Evolutionary conservation across 2,797 vertebrate species (phyloP).

Genomic region (Sebastiscus tertius): DNA sequence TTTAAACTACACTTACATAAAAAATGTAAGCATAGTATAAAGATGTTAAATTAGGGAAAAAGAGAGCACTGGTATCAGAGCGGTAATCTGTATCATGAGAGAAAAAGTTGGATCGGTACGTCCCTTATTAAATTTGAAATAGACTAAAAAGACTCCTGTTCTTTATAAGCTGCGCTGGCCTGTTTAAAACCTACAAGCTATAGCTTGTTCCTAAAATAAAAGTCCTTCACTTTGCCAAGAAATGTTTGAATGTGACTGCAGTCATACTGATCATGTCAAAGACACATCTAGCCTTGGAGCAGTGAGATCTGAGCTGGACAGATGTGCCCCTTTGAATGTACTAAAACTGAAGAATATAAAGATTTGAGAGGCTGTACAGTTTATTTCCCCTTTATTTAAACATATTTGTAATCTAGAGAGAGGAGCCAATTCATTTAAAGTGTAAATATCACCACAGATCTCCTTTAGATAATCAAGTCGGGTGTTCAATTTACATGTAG

Average conservation of each 20-base stretch:
- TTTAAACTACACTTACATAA: not conserved
- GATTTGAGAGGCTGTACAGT: not conserved
- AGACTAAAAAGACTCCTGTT: not conserved
- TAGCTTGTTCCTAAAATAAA: constrained; percentile 31
- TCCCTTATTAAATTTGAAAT: not conserved
- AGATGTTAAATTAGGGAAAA: not conserved
- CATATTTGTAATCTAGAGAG: not conserved
- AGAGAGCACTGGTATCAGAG: not conserved
- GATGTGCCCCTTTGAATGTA: not conserved
- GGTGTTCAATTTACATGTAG: not conserved
- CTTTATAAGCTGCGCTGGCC: not conserved
- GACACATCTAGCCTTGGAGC: constrained; percentile 25
- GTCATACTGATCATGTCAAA: constrained; percentile 66
- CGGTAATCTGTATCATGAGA: not conserved
- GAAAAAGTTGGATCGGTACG: not conserved
- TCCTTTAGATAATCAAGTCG: not conserved
- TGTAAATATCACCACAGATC: not conserved
- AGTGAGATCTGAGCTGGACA: constrained; percentile 34
- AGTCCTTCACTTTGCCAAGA: constrained; percentile 36
- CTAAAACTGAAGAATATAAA: not conserved
- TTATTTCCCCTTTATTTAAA: not conserved
- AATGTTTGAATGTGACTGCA: constrained; percentile 56
- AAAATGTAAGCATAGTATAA: not conserved
- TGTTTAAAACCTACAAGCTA: not conserved
- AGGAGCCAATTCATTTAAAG: not conserved